phyloP scores from a whole-genome alignment of 2,113 vertebrate species.

The Coregonus clupeaformis region DNA sequence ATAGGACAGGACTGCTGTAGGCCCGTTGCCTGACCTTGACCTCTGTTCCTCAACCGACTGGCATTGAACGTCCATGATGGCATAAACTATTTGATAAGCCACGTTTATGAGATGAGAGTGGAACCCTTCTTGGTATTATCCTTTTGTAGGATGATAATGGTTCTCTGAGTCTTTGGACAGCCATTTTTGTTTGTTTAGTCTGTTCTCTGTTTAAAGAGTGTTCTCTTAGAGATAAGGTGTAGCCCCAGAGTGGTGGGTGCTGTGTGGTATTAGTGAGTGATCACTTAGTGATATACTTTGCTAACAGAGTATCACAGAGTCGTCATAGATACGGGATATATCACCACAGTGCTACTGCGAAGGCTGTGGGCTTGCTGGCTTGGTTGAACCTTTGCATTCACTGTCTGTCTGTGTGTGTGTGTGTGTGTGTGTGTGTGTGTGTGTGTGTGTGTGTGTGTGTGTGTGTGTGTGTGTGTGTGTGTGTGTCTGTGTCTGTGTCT shows the following conservation, averaged over 20 bases:
- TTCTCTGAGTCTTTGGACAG: background rate
- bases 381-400: slow-evolving; percentile 22
- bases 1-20: slow-evolving; percentile 46
- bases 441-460: too few relatives aligned
- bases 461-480: too few relatives aligned
- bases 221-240: background rate
- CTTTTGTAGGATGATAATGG: background rate
- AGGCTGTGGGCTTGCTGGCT: slow-evolving; percentile 13
- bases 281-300: slow-evolving; percentile 51
- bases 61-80: background rate
- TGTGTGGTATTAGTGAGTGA: too few relatives aligned
- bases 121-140: background rate
- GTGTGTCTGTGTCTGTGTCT: background rate
- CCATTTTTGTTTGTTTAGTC: background rate
- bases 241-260: slow-evolving; percentile 4
- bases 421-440: too few relatives aligned
- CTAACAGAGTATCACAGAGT: slow-evolving; percentile 36
- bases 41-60: background rate
- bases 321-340: slow-evolving; percentile 46
- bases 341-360: slow-evolving; percentile 37
- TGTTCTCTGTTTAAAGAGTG: slow-evolving; percentile 7
- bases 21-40: slow-evolving; percentile 43
- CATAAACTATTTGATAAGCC: background rate
- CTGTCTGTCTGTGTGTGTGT: slow-evolving; percentile 3
- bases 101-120: slow-evolving; percentile 3